Evolutionary conservation across 2,888 invertebrate genomes (phyloP).

Genomic region (Lypha dubia): DNA sequence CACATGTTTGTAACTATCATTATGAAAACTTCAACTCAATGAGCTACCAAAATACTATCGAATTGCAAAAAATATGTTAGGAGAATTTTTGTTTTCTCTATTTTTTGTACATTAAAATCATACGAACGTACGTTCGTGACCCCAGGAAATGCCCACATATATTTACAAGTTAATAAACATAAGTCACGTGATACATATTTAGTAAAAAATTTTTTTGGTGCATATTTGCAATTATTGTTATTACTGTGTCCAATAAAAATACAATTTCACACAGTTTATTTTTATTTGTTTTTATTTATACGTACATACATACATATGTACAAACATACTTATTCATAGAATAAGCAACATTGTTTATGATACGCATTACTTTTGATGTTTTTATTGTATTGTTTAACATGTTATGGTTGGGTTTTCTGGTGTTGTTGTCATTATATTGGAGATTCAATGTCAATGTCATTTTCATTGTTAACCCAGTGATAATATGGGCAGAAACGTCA

Average conservation of each 20-base stretch:
- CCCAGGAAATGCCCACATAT: neutral
- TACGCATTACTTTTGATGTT: conserved; percentile 29
- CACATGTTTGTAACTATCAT: no score
- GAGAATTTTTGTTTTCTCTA: no score
- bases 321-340: conserved; percentile 26
- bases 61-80: no score
- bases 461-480: conserved; percentile 71
- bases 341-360: conserved; percentile 34
- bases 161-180: neutral
- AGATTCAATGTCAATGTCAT: conserved; percentile 72
- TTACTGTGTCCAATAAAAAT: conserved; percentile 45
- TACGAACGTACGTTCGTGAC: neutral
- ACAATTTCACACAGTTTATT: conserved; percentile 19
- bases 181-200: conserved; percentile 23
- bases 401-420: conserved; percentile 24
- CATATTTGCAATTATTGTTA: conserved; percentile 23
- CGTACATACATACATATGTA: no score
- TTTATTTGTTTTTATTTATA: conserved; percentile 2
- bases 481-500: conserved; percentile 60
- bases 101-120: no score
- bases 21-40: no score
- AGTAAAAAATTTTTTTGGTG: conserved; percentile 3
- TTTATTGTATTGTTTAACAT: conserved; percentile 30
- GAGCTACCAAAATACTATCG: no score
- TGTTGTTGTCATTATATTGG: conserved; percentile 52